A percentile compares a stretch with the other conserved stretches of the same genome.
Conservation (phyloP, 1,140 invertebrate species). For the Drosophila pallidifrons region DNA sequence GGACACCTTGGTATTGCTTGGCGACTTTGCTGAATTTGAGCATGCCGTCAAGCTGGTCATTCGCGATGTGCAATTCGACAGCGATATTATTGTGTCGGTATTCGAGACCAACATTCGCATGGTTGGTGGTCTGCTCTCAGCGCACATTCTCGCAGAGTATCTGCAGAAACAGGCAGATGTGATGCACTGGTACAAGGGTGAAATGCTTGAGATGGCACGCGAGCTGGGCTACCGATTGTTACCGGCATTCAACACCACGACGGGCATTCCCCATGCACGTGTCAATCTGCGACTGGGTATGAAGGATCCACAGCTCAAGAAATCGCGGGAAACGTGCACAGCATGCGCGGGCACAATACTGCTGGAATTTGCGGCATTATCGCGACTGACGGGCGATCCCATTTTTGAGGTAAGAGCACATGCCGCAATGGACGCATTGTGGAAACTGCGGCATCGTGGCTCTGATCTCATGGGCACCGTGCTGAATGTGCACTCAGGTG, state of each 20-base stretch:
- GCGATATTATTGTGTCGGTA: slow-evolving; percentile 97
- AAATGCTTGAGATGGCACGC: slow-evolving; percentile 95
- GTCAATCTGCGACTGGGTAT: slow-evolving; percentile 97
- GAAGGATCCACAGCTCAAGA: slow-evolving; percentile 90
- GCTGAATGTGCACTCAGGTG: slow-evolving; percentile 98
- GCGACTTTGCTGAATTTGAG: slow-evolving; percentile 97
- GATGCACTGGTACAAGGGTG: slow-evolving; percentile 96
- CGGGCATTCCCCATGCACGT: slow-evolving; percentile 97
- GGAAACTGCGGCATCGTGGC: slow-evolving; percentile 96
- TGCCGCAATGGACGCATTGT: slow-evolving; percentile 98
- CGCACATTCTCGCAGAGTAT: slow-evolving; percentile 95
- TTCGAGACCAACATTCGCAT: slow-evolving; percentile 99
- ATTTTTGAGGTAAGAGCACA: slow-evolving; percentile 98
- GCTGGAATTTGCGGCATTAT: slow-evolving; percentile 98
- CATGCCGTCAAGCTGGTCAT: slow-evolving; percentile 94
- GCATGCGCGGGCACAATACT: slow-evolving; percentile 99
- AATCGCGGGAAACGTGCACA: slow-evolving; percentile 96
- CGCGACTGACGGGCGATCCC: slow-evolving; percentile 94
- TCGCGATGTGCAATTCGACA: slow-evolving; percentile 95
- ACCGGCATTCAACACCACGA: slow-evolving; percentile 98
- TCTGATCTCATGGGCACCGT: slow-evolving; percentile 97
- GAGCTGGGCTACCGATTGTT: slow-evolving; percentile 96
- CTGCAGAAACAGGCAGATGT: slow-evolving; percentile 91
- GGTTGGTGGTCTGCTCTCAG: slow-evolving; percentile 96
- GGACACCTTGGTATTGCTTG: slow-evolving; percentile 96